Conservation (phyloP, 2,888 invertebrate genomes). For the Frankliniella intonsa region DNA sequence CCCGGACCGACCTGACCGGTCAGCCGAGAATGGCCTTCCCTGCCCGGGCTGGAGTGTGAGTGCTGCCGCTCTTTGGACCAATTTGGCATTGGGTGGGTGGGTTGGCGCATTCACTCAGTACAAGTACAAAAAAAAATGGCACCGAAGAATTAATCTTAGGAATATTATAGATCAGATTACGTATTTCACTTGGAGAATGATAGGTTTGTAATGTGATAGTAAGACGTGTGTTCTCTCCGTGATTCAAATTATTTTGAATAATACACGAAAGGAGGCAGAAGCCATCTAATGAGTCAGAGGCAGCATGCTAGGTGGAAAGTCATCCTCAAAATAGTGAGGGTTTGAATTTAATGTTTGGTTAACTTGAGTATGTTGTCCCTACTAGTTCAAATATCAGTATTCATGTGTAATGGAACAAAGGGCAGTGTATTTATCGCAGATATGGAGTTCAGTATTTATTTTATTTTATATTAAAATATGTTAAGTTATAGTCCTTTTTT, state of each 20-base stretch:
- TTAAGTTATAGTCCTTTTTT: not conserved
- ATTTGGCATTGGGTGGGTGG: too few species aligned
- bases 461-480: not conserved
- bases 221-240: not conserved
- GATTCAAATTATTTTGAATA: not conserved
- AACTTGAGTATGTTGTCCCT: not conserved
- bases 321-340: not conserved
- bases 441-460: conserved; percentile 12
- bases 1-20: not conserved
- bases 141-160: too few species aligned
- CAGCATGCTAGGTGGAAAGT: not conserved
- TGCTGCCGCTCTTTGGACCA: not conserved
- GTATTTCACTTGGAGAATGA: too few species aligned
- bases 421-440: not conserved
- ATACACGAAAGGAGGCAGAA: not conserved
- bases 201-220: too few species aligned
- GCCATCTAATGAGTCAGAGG: not conserved
- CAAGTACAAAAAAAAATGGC: too few species aligned
- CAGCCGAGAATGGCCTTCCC: not conserved
- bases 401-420: not conserved
- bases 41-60: not conserved
- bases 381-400: not conserved
- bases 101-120: too few species aligned
- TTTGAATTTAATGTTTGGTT: not conserved
- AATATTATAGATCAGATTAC: too few species aligned